phyloP scores from a whole-genome alignment of 30 jellyfish, hydroid and myxozoan genomes.

The Haliclystus octoradiatus region DNA sequence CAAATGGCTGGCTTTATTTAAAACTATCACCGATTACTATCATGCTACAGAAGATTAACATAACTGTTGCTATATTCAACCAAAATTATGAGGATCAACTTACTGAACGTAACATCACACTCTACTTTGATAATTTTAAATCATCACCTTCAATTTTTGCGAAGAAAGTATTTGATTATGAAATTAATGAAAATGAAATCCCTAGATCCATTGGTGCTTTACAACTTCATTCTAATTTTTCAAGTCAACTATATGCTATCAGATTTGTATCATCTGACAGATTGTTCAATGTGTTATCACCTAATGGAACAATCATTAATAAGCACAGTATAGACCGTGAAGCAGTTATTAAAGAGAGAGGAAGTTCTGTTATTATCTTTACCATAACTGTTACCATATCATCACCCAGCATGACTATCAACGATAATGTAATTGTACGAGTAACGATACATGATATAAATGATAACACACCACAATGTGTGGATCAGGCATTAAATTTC shows the following conservation, averaged over 20 bases:
- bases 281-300: too few relatives aligned
- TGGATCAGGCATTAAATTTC: neutral
- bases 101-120: constrained; percentile 2
- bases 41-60: too few relatives aligned
- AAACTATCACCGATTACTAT: neutral
- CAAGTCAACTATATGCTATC: too few relatives aligned
- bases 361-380: constrained; percentile 12
- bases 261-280: too few relatives aligned
- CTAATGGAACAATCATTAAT: too few relatives aligned
- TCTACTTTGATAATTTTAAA: constrained; percentile 47
- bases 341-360: constrained; percentile 9
- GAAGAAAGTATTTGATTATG: too few relatives aligned
- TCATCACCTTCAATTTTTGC: constrained; percentile 42
- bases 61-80: neutral
- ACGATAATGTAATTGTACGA: neutral
- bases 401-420: neutral
- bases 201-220: too few relatives aligned
- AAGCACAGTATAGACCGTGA: too few relatives aligned
- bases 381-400: constrained; percentile 5
- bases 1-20: neutral
- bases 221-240: too few relatives aligned
- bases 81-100: neutral
- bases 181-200: too few relatives aligned
- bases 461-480: constrained; percentile 9
- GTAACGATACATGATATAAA: neutral